Evolutionary conservation across 2,888 invertebrate species (phyloP).

Genomic region (Drosophila affinis): DNA sequence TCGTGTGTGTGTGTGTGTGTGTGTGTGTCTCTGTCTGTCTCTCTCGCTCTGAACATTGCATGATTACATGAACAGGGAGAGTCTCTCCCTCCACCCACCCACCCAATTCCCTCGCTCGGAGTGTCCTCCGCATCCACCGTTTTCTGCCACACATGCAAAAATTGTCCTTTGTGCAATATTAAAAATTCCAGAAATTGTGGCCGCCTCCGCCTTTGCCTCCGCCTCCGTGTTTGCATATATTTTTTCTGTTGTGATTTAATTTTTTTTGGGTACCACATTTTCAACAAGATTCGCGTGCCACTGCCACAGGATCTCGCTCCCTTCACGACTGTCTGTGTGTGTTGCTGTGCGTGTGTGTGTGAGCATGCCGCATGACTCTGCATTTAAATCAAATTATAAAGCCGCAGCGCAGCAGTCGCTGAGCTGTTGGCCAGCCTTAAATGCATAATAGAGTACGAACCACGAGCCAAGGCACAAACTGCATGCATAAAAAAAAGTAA

Average conservation of each 20-base stretch:
- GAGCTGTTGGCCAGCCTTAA: slow-evolving; percentile 18
- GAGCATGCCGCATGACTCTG: slow-evolving; percentile 23
- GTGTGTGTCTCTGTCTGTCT: neutral
- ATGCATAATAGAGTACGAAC: neutral
- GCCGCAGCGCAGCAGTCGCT: slow-evolving; percentile 30
- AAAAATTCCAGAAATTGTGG: slow-evolving; percentile 45
- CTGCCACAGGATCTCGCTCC: neutral
- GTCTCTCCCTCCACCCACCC: neutral
- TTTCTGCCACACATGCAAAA: slow-evolving; percentile 36
- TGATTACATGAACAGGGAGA: slow-evolving; percentile 40
- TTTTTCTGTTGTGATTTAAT: slow-evolving; percentile 56
- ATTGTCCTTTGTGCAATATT: slow-evolving; percentile 62
- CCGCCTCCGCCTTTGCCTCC: slow-evolving; percentile 19
- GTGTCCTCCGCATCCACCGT: neutral
- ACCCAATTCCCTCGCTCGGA: no score
- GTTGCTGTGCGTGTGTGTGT: slow-evolving; percentile 24
- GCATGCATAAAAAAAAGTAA: slow-evolving; percentile 64
- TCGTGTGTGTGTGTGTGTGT: neutral
- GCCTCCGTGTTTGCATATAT: slow-evolving; percentile 40
- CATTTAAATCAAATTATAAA: slow-evolving; percentile 70
- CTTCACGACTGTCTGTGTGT: neutral
- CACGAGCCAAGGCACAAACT: slow-evolving; percentile 10
- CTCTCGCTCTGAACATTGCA: slow-evolving; percentile 22
- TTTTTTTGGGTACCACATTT: slow-evolving; percentile 33
- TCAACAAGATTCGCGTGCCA: slow-evolving; percentile 36